Percentiles rank a stretch among this genome's conserved stretches.
Conservation (phyloP, 2,113 vertebrate species). For the Vombatus ursinus region DNA sequence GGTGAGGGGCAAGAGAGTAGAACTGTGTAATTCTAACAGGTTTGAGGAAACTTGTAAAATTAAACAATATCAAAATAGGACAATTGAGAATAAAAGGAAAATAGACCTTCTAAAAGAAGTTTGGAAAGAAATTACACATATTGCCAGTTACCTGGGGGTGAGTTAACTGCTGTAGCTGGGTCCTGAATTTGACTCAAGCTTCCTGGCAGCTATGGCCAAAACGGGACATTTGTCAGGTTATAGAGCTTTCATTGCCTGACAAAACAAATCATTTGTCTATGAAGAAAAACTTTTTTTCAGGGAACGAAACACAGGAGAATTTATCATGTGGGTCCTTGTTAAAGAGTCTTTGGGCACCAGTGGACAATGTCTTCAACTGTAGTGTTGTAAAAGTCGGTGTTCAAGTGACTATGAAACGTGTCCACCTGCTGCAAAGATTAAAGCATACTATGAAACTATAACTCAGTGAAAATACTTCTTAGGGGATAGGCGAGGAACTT, state of each 20-base stretch:
- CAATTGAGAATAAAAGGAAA: not conserved
- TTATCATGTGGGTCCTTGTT: not conserved
- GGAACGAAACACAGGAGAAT: not conserved
- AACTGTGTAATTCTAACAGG: not conserved
- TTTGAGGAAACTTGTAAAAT: not conserved
- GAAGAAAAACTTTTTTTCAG: not conserved
- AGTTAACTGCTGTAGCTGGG: not conserved
- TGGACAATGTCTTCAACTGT: not conserved
- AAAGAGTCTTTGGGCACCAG: not conserved
- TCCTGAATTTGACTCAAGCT: not conserved
- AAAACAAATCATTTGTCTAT: not conserved
- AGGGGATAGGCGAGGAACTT: not conserved
- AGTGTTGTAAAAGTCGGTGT: not conserved
- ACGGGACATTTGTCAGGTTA: not conserved
- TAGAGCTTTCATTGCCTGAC: not conserved
- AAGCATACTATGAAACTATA: not conserved
- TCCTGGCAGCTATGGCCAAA: not conserved
- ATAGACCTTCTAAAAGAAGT: not conserved
- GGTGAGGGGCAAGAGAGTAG: not conserved
- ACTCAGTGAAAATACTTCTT: not conserved
- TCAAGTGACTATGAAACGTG: not conserved
- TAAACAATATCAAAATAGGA: not conserved
- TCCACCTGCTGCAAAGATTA: not conserved
- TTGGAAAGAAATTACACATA: not conserved
- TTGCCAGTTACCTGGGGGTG: not conserved